phyloP scores from a whole-genome alignment of 2,888 invertebrate genomes.

The Pyrrhosoma nymphula region DNA sequence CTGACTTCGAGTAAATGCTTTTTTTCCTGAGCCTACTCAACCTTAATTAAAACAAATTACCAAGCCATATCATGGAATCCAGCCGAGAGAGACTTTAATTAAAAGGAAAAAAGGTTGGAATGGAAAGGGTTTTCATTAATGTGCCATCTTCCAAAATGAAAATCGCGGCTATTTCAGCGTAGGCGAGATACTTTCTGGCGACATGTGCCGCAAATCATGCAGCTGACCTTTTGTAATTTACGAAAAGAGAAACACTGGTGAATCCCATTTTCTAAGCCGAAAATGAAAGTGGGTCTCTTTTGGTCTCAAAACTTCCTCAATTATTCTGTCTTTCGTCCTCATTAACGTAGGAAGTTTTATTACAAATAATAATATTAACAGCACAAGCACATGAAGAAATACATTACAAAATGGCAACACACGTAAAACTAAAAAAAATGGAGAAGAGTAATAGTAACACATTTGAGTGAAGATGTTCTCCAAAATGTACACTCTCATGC shows the following conservation, averaged over 20 bases:
- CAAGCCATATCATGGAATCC: not conserved
- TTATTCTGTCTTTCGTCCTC: not conserved
- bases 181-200: not conserved
- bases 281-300: not conserved
- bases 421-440: not conserved
- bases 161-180: not conserved
- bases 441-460: not conserved
- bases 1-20: not conserved
- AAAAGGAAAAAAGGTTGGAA: not conserved
- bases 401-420: not conserved
- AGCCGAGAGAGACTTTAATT: not conserved
- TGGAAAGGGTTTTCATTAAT: not conserved
- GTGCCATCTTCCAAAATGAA: not conserved
- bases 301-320: not conserved
- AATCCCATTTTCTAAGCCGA: not conserved
- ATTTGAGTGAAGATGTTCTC: no score
- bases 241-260: not conserved
- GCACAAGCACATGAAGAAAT: not conserved
- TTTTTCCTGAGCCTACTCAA: not conserved
- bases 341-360: no score
- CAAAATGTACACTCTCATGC: no score
- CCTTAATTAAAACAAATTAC: conserved; percentile 2
- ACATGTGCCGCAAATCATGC: not conserved
- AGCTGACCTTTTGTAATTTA: not conserved
- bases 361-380: not conserved